Conservation (phyloP, 1,140 invertebrate species). For the Drosophila mauritiana region DNA sequence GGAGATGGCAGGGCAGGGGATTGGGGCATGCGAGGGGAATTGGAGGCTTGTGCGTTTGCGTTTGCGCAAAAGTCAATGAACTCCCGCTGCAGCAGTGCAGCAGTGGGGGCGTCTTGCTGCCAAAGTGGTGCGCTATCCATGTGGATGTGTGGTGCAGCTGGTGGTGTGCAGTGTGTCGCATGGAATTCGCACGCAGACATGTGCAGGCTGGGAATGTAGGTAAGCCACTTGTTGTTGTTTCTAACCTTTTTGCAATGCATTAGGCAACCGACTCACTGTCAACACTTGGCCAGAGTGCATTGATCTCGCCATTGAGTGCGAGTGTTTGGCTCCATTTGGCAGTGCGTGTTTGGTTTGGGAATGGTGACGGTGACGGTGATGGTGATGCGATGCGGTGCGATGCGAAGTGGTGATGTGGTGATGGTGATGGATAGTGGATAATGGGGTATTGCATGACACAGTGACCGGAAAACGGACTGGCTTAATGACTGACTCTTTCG, state of each 20-base stretch:
- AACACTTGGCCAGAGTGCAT: constrained; percentile 68
- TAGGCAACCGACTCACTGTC: constrained; percentile 75
- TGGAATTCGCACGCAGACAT: constrained; percentile 66
- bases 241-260: constrained; percentile 79
- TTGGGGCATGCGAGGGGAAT: constrained; percentile 39
- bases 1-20: neutral
- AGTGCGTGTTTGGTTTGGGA: constrained; percentile 17
- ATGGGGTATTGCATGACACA: constrained; percentile 70
- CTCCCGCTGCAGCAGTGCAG: constrained; percentile 32
- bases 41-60: constrained; percentile 81
- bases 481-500: constrained; percentile 74
- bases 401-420: neutral
- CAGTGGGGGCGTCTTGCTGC: constrained; percentile 24
- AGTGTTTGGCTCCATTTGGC: constrained; percentile 19
- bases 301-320: constrained; percentile 70
- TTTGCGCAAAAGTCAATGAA: constrained; percentile 82
- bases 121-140: constrained; percentile 1
- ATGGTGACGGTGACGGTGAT: neutral
- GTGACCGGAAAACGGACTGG: constrained; percentile 78
- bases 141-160: neutral
- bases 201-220: constrained; percentile 70
- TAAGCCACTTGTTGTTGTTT: constrained; percentile 76
- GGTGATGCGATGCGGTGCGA: neutral
- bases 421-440: neutral
- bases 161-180: neutral